Conservation (phyloP, 2,888 invertebrate genomes). For the Metopia argyrocephala region DNA sequence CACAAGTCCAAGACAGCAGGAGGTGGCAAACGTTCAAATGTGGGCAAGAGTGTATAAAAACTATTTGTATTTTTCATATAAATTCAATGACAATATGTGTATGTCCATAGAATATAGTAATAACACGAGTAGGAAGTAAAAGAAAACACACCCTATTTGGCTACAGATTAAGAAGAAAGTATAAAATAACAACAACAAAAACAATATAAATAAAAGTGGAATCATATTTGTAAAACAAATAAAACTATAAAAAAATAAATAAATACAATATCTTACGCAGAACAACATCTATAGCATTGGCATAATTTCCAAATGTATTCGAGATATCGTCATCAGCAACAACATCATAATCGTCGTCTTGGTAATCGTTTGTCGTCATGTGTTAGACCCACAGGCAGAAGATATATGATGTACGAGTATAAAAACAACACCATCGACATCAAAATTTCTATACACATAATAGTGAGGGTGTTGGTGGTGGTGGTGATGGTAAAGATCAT, state of each 20-base stretch:
- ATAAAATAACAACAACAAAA: neutral
- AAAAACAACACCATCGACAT: neutral
- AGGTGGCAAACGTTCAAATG: conserved; percentile 48
- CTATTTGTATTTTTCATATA: neutral
- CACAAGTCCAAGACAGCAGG: conserved; percentile 50
- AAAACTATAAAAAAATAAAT: neutral
- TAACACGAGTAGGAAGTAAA: neutral
- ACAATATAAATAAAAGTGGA: neutral
- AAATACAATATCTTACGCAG: conserved; percentile 23
- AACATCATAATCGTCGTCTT: conserved; percentile 15
- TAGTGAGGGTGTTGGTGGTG: conserved; percentile 61
- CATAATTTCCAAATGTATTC: conserved; percentile 19
- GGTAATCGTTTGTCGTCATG: conserved; percentile 15
- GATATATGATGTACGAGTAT: neutral
- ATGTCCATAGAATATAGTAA: conserved; percentile 19
- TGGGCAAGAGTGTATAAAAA: neutral
- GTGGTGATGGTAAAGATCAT: neutral
- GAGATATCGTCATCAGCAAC: conserved; percentile 16
- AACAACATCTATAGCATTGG: conserved; percentile 19
- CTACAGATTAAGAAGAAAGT: conserved; percentile 9
- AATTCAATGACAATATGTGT: conserved; percentile 19
- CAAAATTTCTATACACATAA: conserved; percentile 32
- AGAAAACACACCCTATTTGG: conserved; percentile 37
- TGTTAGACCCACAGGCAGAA: conserved; percentile 52
- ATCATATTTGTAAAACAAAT: conserved; percentile 24